Base-by-base conservation (phyloP, 2,113 vertebrate species). In the Callionymus lyra region DNA sequence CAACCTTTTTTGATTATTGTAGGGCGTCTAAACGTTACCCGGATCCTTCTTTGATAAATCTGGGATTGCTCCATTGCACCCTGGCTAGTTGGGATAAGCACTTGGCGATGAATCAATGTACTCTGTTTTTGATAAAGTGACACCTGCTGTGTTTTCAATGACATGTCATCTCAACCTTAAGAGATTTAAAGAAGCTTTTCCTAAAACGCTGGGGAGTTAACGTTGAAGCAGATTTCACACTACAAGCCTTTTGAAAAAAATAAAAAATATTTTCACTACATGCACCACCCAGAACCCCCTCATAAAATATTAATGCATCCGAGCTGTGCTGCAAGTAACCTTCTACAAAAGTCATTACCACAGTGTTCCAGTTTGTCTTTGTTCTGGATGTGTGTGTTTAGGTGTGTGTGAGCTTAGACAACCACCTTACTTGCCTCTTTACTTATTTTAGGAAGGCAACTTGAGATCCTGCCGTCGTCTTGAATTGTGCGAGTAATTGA, bases 261-360 rank as follows among this genome's bases (percentile, higher is more conserved):
- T n/a, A n/a, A n/a, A n/a, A n/a, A n/a, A n/a, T n/a, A n/a, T n/a
- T 38, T 16, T 16, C 16, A 67, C 38, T 55, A 50, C 45, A 50
- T 34, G 50, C 50, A 53, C 54, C 54, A 53, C 50, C 54, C 56
- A 59, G 74, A 49, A 58, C 74, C 52, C 72, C 44, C 48, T 40
- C 44, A 67, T 77, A 15, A 79, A 78, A 74, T 76, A 77, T 79
- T 51, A 68, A 81, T 68, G 53, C 43, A 17, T 53, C 51, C 43
- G 6, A 12, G 50, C 63, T 62, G 59, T 68, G 64, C 72, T 69
- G 42, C 40, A 46, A 43, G 52, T 64, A 61, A 61, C 70, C 61
- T 55, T 58, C 56, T 31, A 2, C 53, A 52, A 16, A 46, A 68
- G 62, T 70, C 72, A 74, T 71, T 72, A 68, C 53, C 67, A 38